Evolutionary conservation across 2,797 vertebrate genomes (phyloP), one percentile per base, ranked within the genome.

Genomic region (Lepus townsendii): DNA sequence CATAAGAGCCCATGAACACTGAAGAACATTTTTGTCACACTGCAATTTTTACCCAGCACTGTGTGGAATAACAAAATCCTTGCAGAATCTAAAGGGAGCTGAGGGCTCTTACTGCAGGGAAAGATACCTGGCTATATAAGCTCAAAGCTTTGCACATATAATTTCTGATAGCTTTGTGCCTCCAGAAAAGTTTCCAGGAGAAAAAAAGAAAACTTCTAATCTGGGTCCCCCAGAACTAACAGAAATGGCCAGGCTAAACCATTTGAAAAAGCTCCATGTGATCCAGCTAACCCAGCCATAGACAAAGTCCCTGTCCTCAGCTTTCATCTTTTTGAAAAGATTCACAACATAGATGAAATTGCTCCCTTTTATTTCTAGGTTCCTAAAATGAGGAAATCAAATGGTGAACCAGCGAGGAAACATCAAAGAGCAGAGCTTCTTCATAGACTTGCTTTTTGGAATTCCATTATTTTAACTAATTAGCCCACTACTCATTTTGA

Each of bases 401-500:
- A 95, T 68, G 66, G 78, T 63, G 75, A 75, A 71, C 30, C n/a
- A 47, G 32, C 47, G 65, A 72, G 75, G 35, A 88, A 95, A 90
- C 54, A 80, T 62, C 73, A 94, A 97, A 96, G 80, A 92, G 83
- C 66, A 79, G 94, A 92, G 91, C 78, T 88, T 97, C 95, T 97
- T 97, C 72, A 85, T 84, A 92, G 80, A 90, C 71, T 96, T 96
- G 79, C 94, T 97, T 96, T 94, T 76, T 97, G 91, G 72, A 93
- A 62, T 97, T 86, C 88, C 82, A 96, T 97, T 97, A 97, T 98
- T 98, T 97, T 98, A 97, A 97, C 98, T 98, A 98, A 98, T 98
- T 98, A 98, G 96, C 89, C 97, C 97, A 97, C 94, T 96, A 97
- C 96, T 98, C 89, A 97, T 98, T 98, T 98, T 95, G 97, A 96